Base-by-base conservation (phyloP, 1,140 invertebrate genomes). In the Zaprionus tsacasi region DNA sequence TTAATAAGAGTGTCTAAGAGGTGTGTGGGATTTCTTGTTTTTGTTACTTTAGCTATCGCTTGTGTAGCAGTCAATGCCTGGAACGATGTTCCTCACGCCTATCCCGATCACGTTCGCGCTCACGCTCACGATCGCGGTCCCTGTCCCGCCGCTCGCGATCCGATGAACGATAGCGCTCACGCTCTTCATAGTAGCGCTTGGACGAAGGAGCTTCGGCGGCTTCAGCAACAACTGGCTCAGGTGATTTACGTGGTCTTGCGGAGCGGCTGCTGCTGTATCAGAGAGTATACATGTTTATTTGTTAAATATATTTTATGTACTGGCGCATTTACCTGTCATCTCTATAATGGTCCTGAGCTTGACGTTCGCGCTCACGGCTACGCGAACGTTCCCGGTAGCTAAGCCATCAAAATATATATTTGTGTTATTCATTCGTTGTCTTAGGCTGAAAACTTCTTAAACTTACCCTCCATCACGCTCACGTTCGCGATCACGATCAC, bases 151-250 rank as follows among this genome's bases (percentile, higher is more conserved):
- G 93, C 82, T 96, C 96, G 67, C 95, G 92, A 45, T 94, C 94
- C 66, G 95, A 94, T 87, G 96, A 96, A 81, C 96, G 94, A 93
- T 97, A 96, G 73, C 96, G 94, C 92, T 96, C 96, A 0, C 83
- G 85, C 78, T 97, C 96, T 93, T 97, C 97, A 94, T 97, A 97
- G 74, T 96, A 94, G 93, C 95, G 93, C 93, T 94, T 91, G 12
- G 91, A 92, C 33, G 85, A 89, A 79, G 93, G 91, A 89, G 92
- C 91, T 93, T 94, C 91, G 83, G 93, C 88, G 92, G 93, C 92
- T 93, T 94, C 82, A 36, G 87, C 93, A 11, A 93, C 87, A 57
- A 93, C 93, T 36, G 93, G 93, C 21, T 94, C 94, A 1, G 93
- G 93, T 0, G 94, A 94, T 75, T 95, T 95, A 38, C 94, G 76